Percentiles rank a stretch among this genome's conserved stretches.
Evolutionary conservation across 2,888 invertebrate genomes (phyloP).

Genomic region (Drosophila quasianomalipes): DNA sequence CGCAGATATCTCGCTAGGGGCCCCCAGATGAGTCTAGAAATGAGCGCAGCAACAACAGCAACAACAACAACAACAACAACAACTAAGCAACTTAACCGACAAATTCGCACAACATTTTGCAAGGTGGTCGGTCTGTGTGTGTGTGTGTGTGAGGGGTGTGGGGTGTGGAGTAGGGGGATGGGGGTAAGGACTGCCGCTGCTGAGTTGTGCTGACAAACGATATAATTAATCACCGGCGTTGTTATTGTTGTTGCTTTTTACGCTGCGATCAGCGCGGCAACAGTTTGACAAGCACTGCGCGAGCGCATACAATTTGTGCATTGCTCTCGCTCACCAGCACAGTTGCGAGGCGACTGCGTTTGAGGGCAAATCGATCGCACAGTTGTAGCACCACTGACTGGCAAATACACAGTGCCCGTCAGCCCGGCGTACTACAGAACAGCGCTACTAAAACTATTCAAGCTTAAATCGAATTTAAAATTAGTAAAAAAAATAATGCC

Average conservation of each 20-base stretch:
- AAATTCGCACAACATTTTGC: constrained; percentile 58
- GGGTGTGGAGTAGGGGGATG: constrained; percentile 1
- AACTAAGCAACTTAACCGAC: constrained; percentile 41
- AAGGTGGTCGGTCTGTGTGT: constrained; percentile 6
- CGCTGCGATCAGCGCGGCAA: constrained; percentile 40
- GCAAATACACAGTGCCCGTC: not conserved
- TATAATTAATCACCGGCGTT: constrained; percentile 55
- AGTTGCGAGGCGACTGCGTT: not conserved
- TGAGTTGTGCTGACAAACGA: constrained; percentile 43
- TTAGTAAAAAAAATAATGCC: not conserved
- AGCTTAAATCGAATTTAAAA: not conserved
- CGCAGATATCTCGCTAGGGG: constrained; percentile 61
- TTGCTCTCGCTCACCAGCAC: not conserved
- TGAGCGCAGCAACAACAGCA: constrained; percentile 50
- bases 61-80: constrained; percentile 31
- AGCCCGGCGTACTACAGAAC: not conserved
- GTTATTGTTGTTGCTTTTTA: constrained; percentile 15
- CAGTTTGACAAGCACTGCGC: constrained; percentile 45
- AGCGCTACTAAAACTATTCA: not conserved
- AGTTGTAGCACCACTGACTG: not conserved
- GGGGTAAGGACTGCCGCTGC: constrained; percentile 25
- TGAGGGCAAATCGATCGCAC: not conserved
- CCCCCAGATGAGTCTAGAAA: constrained; percentile 55
- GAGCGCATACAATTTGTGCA: constrained; percentile 11
- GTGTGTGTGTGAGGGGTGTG: not conserved